These are phyloP conservation scores for Torymus aiolomorphi DNA, from an alignment of 2,888 invertebrate species.

Conservation along the genomic window DNA sequence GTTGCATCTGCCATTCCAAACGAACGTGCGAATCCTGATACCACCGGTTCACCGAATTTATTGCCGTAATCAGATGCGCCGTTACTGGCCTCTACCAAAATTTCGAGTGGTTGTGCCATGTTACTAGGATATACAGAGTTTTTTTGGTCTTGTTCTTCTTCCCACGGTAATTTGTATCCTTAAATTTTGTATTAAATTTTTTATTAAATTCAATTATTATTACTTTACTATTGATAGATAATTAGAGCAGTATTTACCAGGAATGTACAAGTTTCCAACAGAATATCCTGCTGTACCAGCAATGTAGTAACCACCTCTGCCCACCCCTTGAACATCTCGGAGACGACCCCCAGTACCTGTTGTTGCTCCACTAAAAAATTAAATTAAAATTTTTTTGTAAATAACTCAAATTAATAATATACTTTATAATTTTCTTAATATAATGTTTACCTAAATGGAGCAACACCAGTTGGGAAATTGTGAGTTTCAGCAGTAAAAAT, in stretches of 20 bases:
- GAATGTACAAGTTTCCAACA: slow-evolving; percentile 93
- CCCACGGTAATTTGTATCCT: slow-evolving; percentile 93
- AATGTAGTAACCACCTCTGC: slow-evolving; percentile 94
- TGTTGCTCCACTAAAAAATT: slow-evolving; percentile 90
- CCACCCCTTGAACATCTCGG: slow-evolving; percentile 96
- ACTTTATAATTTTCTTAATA: neutral
- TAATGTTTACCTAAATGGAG: slow-evolving; percentile 85
- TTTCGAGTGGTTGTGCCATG: slow-evolving; percentile 92
- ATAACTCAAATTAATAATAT: slow-evolving; percentile 12
- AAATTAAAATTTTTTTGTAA: neutral
- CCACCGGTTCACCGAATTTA: slow-evolving; percentile 98
- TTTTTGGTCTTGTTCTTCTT: slow-evolving; percentile 77
- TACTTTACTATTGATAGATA: too few species aligned
- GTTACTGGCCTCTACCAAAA: slow-evolving; percentile 96
- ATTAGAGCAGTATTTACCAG: slow-evolving; percentile 78
- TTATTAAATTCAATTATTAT: neutral
- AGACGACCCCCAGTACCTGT: slow-evolving; percentile 98
- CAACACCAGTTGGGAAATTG: slow-evolving; percentile 98
- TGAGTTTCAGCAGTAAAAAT: slow-evolving; percentile 99
- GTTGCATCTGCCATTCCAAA: slow-evolving; percentile 86
- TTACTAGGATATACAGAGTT: slow-evolving; percentile 85
- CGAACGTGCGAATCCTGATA: slow-evolving; percentile 93
- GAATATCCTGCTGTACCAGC: slow-evolving; percentile 98
- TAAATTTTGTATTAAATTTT: neutral
- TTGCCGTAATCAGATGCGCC: slow-evolving; percentile 99